phyloP scores from a whole-genome alignment of 2,797 vertebrate genomes.

The Pelodytes ibericus region DNA sequence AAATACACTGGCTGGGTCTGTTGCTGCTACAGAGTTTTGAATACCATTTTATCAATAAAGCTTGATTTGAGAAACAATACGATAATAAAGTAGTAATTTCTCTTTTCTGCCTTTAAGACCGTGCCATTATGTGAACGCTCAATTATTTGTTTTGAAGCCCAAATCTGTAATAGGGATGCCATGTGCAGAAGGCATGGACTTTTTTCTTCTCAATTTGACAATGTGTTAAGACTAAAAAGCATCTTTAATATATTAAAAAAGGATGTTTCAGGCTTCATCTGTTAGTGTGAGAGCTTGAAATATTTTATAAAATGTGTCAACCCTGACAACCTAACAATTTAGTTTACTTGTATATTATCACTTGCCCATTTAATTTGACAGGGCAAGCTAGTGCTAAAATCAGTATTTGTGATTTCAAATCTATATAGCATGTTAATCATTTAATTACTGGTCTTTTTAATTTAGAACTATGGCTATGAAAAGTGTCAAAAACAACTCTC shows the following conservation, averaged over 20 bases:
- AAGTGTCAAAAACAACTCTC: constrained; percentile 63
- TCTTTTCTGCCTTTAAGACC: constrained; percentile 71
- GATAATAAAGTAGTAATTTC: constrained; percentile 77
- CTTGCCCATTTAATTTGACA: constrained; percentile 69
- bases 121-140: constrained; percentile 65
- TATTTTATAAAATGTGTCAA: constrained; percentile 72
- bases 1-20: constrained; percentile 76
- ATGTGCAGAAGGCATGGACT: too few species aligned
- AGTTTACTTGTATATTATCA: constrained; percentile 62
- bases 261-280: constrained; percentile 63
- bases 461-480: constrained; percentile 68
- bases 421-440: constrained; percentile 73
- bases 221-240: neutral
- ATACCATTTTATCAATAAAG: constrained; percentile 86
- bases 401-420: constrained; percentile 76
- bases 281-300: constrained; percentile 70
- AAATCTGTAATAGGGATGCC: constrained; percentile 65
- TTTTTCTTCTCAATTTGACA: neutral
- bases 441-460: constrained; percentile 73
- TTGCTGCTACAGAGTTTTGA: constrained; percentile 78
- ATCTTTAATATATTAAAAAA: constrained; percentile 14
- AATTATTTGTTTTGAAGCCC: constrained; percentile 65
- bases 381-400: constrained; percentile 71
- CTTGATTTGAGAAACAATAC: constrained; percentile 80
- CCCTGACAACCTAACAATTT: constrained; percentile 72